Conservation (phyloP, 2,888 invertebrate genomes). For the Archips xylosteana region DNA sequence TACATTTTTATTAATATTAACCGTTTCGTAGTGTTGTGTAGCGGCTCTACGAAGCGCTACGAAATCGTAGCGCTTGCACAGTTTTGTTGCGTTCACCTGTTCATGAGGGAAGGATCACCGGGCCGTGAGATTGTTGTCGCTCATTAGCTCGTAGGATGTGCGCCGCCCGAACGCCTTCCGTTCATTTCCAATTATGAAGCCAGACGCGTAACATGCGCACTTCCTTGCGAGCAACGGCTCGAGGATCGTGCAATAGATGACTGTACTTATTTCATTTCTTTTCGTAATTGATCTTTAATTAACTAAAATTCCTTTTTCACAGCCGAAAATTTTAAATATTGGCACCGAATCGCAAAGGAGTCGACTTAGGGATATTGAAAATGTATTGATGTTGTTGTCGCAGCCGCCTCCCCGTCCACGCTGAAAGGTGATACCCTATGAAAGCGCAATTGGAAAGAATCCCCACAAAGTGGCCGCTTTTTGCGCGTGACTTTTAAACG, state of each 20-base stretch:
- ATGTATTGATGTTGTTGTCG: slow-evolving; percentile 63
- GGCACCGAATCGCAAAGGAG: slow-evolving; percentile 22
- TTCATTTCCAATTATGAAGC: slow-evolving; percentile 47
- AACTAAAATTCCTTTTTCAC: background rate
- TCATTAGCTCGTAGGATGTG: slow-evolving; percentile 48
- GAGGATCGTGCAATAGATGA: background rate
- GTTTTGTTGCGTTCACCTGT: slow-evolving; percentile 29
- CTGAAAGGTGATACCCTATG: slow-evolving; percentile 71
- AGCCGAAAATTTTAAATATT: slow-evolving; percentile 16
- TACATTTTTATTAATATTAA: background rate
- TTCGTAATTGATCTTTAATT: background rate
- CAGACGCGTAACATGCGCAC: slow-evolving; percentile 30
- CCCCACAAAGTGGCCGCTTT: slow-evolving; percentile 63
- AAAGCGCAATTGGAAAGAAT: slow-evolving; percentile 75
- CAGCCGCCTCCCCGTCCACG: slow-evolving; percentile 52
- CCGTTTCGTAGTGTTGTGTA: slow-evolving; percentile 10
- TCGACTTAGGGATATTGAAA: slow-evolving; percentile 46
- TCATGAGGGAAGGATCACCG: slow-evolving; percentile 39
- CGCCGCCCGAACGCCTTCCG: slow-evolving; percentile 48
- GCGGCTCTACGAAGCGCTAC: slow-evolving; percentile 15
- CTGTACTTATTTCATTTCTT: background rate
- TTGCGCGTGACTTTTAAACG: slow-evolving; percentile 56
- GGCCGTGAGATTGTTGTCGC: slow-evolving; percentile 47
- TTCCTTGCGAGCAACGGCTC: slow-evolving; percentile 10
- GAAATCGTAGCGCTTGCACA: slow-evolving; percentile 15